Conservation (phyloP, 2,888 invertebrate species). For the Agonopterix alstromeriana region DNA sequence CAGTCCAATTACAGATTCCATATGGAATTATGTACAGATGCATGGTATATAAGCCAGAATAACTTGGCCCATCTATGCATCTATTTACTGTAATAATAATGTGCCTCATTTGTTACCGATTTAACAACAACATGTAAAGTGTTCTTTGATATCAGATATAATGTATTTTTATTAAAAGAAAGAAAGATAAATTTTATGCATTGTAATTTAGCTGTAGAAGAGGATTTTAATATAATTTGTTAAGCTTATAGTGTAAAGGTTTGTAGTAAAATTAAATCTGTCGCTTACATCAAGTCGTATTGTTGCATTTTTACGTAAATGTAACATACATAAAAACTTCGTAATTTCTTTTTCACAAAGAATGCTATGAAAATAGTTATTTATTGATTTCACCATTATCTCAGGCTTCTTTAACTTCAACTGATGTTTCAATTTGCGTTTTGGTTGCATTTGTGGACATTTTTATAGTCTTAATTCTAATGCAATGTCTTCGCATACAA, state of each 20-base stretch:
- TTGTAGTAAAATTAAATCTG: conserved; percentile 40
- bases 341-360: too few species aligned
- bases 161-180: conserved; percentile 64
- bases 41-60: not conserved
- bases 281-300: conserved; percentile 28
- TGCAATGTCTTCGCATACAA: too few species aligned
- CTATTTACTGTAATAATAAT: conserved; percentile 41
- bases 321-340: too few species aligned
- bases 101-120: conserved; percentile 74
- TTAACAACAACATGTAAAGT: conserved; percentile 58
- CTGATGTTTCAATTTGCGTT: too few species aligned
- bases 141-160: conserved; percentile 70
- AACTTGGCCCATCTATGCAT: conserved; percentile 1
- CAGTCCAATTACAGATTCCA: conserved; percentile 33
- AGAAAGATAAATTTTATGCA: conserved; percentile 57
- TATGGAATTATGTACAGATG: not conserved
- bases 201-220: conserved; percentile 70
- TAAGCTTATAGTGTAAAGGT: conserved; percentile 61
- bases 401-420: too few species aligned
- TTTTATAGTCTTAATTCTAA: too few species aligned
- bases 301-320: not conserved
- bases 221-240: conserved; percentile 71
- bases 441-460: too few species aligned
- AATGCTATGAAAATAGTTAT: too few species aligned
- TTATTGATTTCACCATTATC: too few species aligned